phyloP scores from a whole-genome alignment of 2,797 vertebrate genomes.

The Margarornis squamiger region DNA sequence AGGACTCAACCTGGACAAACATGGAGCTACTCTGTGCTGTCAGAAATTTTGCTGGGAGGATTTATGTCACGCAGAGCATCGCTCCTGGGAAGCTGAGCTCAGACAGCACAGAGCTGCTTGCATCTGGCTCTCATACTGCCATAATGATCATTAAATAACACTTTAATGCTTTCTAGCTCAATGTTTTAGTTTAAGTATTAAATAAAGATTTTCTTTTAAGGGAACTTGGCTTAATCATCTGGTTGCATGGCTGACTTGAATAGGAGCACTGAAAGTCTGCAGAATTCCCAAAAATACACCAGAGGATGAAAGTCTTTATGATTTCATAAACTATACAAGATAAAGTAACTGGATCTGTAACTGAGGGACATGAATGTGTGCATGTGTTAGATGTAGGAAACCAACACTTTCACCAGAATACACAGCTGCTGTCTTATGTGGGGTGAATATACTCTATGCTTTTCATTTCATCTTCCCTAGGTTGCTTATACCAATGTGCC shows the following conservation, averaged over 20 bases:
- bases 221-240: not conserved
- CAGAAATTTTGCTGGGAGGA: not conserved
- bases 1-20: not conserved
- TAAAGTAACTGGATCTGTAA: not conserved
- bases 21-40: not conserved
- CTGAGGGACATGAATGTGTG: not conserved
- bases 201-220: conserved; percentile 1
- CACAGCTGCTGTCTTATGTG: not conserved
- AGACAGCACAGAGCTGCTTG: not conserved
- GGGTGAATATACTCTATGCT: not conserved
- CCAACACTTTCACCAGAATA: not conserved
- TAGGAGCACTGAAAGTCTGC: not conserved
- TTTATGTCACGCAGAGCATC: not conserved
- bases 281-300: not conserved
- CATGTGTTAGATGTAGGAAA: not conserved
- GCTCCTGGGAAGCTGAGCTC: not conserved
- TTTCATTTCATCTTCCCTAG: not conserved
- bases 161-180: not conserved
- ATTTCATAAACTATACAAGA: not conserved
- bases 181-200: not conserved
- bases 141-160: not conserved
- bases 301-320: not conserved
- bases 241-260: not conserved
- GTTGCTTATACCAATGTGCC: not conserved
- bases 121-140: not conserved